A percentile compares a stretch with the other conserved stretches of the same genome.
Conservation (phyloP, 2,797 vertebrate genomes). For the Phoxinus dragarum region DNA sequence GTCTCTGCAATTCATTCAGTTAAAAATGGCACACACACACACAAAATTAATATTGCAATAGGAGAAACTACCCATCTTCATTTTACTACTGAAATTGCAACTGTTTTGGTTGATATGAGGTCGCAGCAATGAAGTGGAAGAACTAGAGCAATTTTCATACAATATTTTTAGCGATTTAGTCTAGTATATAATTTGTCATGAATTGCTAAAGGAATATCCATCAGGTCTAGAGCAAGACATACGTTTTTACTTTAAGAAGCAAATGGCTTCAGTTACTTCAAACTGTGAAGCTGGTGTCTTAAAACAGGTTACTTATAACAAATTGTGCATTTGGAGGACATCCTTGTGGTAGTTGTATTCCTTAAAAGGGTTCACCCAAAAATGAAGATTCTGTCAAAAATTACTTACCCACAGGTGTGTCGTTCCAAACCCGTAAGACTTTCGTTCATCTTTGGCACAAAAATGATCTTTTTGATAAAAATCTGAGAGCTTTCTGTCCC, state of each 20-base stretch:
- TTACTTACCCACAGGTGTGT: not conserved
- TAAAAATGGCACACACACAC: no score
- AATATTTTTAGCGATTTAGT: not conserved
- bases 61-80: not conserved
- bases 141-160: not conserved
- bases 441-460: not conserved
- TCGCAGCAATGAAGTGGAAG: not conserved
- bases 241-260: not conserved
- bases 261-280: not conserved
- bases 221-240: no score
- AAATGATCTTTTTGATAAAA: not conserved
- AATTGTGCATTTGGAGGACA: not conserved
- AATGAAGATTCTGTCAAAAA: rapidly evolving
- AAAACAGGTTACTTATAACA: not conserved
- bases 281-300: not conserved
- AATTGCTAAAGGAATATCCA: not conserved
- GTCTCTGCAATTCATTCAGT: not conserved
- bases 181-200: not conserved
- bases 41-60: not conserved
- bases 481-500: not conserved
- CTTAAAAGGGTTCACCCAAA: not conserved
- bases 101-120: not conserved
- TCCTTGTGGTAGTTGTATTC: not conserved
- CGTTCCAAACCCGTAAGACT: not conserved
- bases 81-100: not conserved